Evolutionary conservation across 2,888 invertebrate species (phyloP), one percentile per base, ranked within the genome.

Genomic region (Acronicta alni): DNA sequence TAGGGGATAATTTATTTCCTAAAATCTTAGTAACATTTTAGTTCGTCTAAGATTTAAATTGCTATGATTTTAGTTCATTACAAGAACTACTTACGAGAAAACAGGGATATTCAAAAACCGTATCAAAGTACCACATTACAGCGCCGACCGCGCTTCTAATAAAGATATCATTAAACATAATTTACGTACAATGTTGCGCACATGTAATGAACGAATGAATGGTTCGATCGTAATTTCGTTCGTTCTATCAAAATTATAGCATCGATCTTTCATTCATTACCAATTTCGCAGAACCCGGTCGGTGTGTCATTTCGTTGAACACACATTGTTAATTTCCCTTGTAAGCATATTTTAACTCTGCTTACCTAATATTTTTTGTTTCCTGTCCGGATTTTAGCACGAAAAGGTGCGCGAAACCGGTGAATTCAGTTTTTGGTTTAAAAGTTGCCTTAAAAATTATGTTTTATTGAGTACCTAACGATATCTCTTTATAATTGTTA

Each of bases 181-280:
- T 81, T 81, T 79, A 75, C 73, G 67, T 80, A 70, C 77, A 74
- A 71, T 70, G 71, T 82, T 83, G 80, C 80, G 70, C 76, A 79
- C 80, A 69, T 59, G 54, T 85, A 87, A 87, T 87, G 75, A 84
- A 77, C 79, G 84, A 87, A 87, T 87, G 75, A 84, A 77, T 79
- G 67, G 83, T 76, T 82, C 65, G 56, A 32, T 63, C 37, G 83
- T 82, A 80, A 82, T 83, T 82, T 76, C 75, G 72, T 83, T 81
- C 74, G 78, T 58, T 59, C 49, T 64, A 56, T 73, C 69, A 77
- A 56, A 82, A 84, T 86, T 80, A 84, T 84, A 81, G 83, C 85
- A 81, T 76, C 72, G 72, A 82, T 81, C 69, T 14, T 14, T 32
- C 32, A 14, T 32, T 3, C 10, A 23, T 23, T 12, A 77, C 47